These are phyloP conservation scores for Dermochelys coriacea DNA, from an alignment of 2,797 vertebrate species.

Conservation along the genomic window DNA sequence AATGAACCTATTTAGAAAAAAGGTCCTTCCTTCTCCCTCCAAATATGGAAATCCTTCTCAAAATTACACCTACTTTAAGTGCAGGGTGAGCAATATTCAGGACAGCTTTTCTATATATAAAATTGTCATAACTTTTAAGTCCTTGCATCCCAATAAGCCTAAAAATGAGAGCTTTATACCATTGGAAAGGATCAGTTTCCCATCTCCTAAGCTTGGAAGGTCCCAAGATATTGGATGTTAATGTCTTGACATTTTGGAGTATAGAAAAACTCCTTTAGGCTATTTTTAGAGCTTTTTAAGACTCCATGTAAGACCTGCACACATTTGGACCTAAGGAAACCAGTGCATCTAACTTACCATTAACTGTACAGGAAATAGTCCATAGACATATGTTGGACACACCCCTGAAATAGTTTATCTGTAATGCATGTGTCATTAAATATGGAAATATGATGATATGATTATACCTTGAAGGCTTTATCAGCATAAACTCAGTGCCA, in stretches of 20 bases:
- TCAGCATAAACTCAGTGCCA: slow-evolving; percentile 31
- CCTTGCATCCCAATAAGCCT: slow-evolving; percentile 14
- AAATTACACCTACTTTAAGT: background rate
- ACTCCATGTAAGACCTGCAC: slow-evolving; percentile 39
- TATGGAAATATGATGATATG: slow-evolving; percentile 42
- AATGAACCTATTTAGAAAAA: background rate
- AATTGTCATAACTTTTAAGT: slow-evolving; percentile 53
- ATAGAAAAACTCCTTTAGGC: slow-evolving; percentile 68
- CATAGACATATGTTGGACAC: slow-evolving; percentile 46
- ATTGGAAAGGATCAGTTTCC: slow-evolving; percentile 57
- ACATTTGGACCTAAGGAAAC: slow-evolving; percentile 45
- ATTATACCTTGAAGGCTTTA: slow-evolving; percentile 58
- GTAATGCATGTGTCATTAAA: background rate
- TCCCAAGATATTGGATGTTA: slow-evolving; percentile 70
- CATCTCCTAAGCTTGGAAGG: slow-evolving; percentile 61
- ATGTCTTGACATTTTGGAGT: slow-evolving; percentile 76
- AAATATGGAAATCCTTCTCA: background rate
- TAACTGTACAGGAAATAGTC: slow-evolving; percentile 24
- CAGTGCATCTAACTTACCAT: slow-evolving; percentile 38
- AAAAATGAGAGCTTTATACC: slow-evolving; percentile 55
- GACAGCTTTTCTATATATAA: slow-evolving; percentile 30
- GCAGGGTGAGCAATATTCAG: background rate
- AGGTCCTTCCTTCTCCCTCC: background rate
- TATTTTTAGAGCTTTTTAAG: slow-evolving; percentile 71
- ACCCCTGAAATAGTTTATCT: slow-evolving; percentile 21